These are phyloP conservation scores for Hirtodrosophila histrioides DNA, from an alignment of 2,888 invertebrate species.

Conservation along the genomic window DNA sequence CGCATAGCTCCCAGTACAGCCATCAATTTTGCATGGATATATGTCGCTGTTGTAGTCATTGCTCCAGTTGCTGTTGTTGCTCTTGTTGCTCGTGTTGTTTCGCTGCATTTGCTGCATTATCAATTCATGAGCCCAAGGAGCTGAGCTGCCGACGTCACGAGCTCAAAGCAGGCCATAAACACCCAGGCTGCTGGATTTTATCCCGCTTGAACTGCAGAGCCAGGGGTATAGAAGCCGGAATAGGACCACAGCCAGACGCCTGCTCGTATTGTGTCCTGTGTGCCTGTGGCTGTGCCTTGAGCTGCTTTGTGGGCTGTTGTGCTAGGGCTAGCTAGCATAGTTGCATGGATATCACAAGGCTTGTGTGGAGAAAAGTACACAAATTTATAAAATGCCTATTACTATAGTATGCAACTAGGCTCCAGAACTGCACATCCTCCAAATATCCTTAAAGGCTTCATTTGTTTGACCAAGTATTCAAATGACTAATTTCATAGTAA, in stretches of 20 bases:
- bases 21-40: constrained; percentile 70
- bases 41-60: constrained; percentile 25
- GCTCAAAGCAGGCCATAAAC: constrained; percentile 63
- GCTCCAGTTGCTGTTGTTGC: constrained; percentile 14
- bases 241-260: constrained; percentile 1
- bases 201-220: constrained; percentile 44
- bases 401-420: constrained; percentile 2
- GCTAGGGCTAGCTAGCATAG: constrained; percentile 21
- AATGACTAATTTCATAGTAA: too few species aligned
- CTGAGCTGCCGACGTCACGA: constrained; percentile 50
- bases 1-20: constrained; percentile 35
- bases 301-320: constrained; percentile 4
- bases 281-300: constrained; percentile 10
- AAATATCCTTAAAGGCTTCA: too few species aligned
- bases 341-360: constrained; percentile 13
- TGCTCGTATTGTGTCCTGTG: constrained; percentile 5
- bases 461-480: too few species aligned
- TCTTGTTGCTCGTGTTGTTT: constrained; percentile 38
- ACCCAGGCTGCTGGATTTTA: constrained; percentile 54
- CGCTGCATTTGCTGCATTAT: constrained; percentile 71
- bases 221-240: neutral
- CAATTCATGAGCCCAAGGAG: constrained; percentile 65
- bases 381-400: constrained; percentile 38
- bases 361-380: constrained; percentile 17
- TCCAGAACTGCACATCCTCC: neutral